Conservation (phyloP, 2,113 vertebrate species). For the Eurystomus gularis region DNA sequence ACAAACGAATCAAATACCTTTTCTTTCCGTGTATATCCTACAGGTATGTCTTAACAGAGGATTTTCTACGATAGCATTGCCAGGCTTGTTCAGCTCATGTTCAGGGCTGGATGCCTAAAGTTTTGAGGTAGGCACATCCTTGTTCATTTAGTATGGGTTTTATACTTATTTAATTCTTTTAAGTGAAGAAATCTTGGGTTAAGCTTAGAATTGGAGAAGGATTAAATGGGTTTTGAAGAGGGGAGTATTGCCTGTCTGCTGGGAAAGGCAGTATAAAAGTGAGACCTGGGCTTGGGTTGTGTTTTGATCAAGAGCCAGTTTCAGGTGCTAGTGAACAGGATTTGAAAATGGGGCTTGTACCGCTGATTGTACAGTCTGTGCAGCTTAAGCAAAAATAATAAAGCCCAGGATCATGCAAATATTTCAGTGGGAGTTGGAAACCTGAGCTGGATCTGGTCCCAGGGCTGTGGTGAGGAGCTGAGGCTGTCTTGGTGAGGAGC, state of each 20-base stretch:
- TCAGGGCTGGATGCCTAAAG: background rate
- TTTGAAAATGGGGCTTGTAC: background rate
- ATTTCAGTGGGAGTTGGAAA: background rate
- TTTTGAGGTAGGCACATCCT: background rate
- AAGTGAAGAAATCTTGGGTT: background rate
- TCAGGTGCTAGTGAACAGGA: conserved; percentile 6
- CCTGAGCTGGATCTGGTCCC: background rate
- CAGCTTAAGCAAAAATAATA: background rate
- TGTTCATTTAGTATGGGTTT: background rate
- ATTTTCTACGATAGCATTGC: background rate
- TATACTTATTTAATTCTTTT: background rate
- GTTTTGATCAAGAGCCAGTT: background rate
- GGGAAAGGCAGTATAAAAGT: background rate
- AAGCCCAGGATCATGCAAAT: background rate
- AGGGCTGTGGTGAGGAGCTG: background rate
- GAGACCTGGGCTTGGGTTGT: background rate
- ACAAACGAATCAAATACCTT: background rate
- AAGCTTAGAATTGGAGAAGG: background rate
- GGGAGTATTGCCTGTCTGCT: background rate
- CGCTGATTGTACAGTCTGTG: background rate
- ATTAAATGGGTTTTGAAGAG: background rate
- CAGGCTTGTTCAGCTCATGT: background rate
- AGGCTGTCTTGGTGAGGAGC: background rate
- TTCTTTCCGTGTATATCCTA: background rate
- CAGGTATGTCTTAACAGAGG: background rate